Percentiles rank a stretch among this genome's conserved stretches.
Conservation (phyloP, 1,140 invertebrate species). For the Aphis craccivora region DNA sequence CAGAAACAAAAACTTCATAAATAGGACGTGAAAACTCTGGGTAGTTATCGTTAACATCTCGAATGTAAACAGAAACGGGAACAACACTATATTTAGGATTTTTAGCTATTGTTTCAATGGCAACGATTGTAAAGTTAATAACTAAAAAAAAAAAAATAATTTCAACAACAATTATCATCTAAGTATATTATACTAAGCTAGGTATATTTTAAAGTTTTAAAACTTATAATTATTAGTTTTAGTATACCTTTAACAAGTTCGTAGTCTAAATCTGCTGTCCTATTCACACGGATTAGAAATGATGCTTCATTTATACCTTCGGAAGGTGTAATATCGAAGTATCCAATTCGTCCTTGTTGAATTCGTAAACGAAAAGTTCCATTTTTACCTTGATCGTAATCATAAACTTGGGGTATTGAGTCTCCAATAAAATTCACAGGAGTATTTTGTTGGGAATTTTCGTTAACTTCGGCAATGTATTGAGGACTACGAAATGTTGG, state of each 20-base stretch:
- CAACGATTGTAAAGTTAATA: slow-evolving; percentile 85
- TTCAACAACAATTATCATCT: no score
- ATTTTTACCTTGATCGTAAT: slow-evolving; percentile 93
- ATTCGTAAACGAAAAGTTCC: slow-evolving; percentile 87
- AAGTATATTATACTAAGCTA: background rate
- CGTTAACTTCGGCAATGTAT: slow-evolving; percentile 89
- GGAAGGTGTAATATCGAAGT: slow-evolving; percentile 89
- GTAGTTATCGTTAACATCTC: slow-evolving; percentile 94
- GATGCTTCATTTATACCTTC: slow-evolving; percentile 91
- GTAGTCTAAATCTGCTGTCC: slow-evolving; percentile 83
- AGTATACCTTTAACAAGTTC: slow-evolving; percentile 73
- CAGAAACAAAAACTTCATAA: slow-evolving; percentile 80
- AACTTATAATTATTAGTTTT: background rate
- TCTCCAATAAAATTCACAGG: slow-evolving; percentile 86
- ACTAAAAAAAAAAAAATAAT: slow-evolving; percentile 66
- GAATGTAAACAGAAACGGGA: slow-evolving; percentile 82
- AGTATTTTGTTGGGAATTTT: slow-evolving; percentile 90
- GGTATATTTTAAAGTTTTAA: background rate
- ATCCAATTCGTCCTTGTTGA: slow-evolving; percentile 78
- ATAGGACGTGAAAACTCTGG: slow-evolving; percentile 82
- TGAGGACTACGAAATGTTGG: slow-evolving; percentile 80
- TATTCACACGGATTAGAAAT: slow-evolving; percentile 88
- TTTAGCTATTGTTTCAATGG: slow-evolving; percentile 79
- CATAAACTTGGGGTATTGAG: slow-evolving; percentile 84
- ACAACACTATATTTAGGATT: slow-evolving; percentile 81